Base-by-base conservation (phyloP, 2,113 vertebrate genomes). In the Mus pahari region DNA sequence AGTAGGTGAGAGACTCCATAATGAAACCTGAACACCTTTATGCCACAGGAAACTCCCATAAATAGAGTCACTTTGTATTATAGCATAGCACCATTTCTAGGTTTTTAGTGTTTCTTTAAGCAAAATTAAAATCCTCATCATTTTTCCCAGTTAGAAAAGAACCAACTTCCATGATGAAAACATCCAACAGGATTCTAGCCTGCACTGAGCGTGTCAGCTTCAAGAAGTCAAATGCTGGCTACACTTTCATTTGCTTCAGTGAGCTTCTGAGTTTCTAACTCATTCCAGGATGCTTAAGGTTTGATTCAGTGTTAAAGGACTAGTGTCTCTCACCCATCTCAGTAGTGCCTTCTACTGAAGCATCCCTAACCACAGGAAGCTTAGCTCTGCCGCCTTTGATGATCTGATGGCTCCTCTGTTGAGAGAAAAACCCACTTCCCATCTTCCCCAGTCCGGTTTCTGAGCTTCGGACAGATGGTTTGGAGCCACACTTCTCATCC, bases 1-100 rank as follows among this genome's bases (percentile, higher is more conserved):
- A 75, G 75, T 13, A 95, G 19, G 12, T 31, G 89, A 94, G 81
- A 73, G 71, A 53, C 4, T 11, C 48, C 28, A 36, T 62, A 90
- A n/a, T 66, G 87, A 95, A 92, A 77, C 36, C 39, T 90, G 68
- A 28, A 48, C 20, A 90, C 81, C 7, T 96, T 94, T 86, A 68
- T 95, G 45, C 53, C 62, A 55, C 19, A 55, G 12, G 13, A 17
- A 92, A 31, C 94, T 90, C 92, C 36, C 50, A 39, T 60, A 45
- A 71, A 75, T 58, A 13, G 26, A 87, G 71, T 88, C 5, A 62
- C 31, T 90, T 93, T 88, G 84, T 9, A 88, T 53, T 92, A 58
- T 42, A 94, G 17, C 11, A 75, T 19, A 53, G 7, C 64, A 33
- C 62, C n/a, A 93, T 87, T 89, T 91, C 22, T 94, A 86, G 36